A percentile compares a stretch with the other conserved stretches of the same genome.
Conservation (phyloP, 2,113 vertebrate genomes). For the Azemiops feae region DNA sequence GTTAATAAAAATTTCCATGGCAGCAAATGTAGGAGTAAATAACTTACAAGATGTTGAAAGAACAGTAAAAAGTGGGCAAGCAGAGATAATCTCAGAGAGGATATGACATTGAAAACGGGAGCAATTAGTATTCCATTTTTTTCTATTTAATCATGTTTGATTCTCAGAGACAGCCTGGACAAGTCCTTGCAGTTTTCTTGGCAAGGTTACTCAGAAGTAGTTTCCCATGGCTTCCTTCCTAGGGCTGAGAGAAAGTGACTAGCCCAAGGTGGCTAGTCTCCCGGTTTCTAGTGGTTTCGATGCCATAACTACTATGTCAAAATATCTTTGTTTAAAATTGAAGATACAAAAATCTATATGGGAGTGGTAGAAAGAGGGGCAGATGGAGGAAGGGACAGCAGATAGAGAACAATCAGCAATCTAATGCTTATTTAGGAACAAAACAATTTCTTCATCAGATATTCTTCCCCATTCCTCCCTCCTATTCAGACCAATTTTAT, state of each 20-base stretch:
- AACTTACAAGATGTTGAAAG: background rate
- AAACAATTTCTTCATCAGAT: background rate
- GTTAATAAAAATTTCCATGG: background rate
- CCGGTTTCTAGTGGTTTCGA: too few species aligned
- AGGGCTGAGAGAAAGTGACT: too few species aligned
- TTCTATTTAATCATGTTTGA: background rate
- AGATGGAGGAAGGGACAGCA: background rate
- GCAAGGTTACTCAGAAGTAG: too few species aligned
- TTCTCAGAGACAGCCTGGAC: background rate
- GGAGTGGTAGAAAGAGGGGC: too few species aligned
- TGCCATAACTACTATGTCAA: too few species aligned
- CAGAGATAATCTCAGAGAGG: background rate
- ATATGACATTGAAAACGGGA: background rate
- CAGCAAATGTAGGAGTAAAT: background rate
- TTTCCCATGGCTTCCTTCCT: too few species aligned
- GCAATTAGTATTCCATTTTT: background rate
- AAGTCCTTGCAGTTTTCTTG: too few species aligned
- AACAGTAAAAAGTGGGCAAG: background rate
- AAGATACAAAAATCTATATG: background rate
- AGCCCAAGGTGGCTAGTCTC: too few species aligned
- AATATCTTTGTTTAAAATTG: background rate
- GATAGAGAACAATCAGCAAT: background rate
- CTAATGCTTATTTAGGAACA: background rate
- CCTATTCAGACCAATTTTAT: background rate
- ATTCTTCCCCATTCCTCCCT: background rate